Percentiles rank a stretch among this genome's conserved stretches.
Conservation (phyloP, 2,113 vertebrate species). For the Diadophis punctatus region DNA sequence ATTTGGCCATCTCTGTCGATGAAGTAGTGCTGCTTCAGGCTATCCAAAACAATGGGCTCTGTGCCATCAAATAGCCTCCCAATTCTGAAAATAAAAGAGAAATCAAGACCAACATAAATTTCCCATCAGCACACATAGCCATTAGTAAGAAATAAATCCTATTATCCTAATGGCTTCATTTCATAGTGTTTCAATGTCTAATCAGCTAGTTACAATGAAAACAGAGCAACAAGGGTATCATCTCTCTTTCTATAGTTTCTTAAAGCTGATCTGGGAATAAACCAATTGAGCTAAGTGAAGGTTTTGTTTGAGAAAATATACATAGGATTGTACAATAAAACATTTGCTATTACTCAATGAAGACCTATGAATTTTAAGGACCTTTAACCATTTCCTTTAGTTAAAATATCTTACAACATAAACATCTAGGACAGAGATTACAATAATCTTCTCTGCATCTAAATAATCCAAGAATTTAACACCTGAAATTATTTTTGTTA, state of each 20-base stretch:
- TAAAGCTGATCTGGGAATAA: not conserved
- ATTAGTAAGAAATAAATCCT: conserved; percentile 1
- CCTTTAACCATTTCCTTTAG: fast-evolving
- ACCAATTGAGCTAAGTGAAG: not conserved
- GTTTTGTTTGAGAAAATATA: not conserved
- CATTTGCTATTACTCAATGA: not conserved
- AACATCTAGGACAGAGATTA: not conserved
- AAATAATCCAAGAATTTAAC: not conserved
- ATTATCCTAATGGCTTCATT: not conserved
- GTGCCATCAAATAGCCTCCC: conserved; percentile 98
- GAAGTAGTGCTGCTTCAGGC: conserved; percentile 99
- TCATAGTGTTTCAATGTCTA: not conserved
- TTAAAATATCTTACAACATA: not conserved
- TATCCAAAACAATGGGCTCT: conserved; percentile 98
- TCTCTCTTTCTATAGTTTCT: not conserved
- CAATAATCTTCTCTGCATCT: not conserved
- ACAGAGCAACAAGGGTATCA: not conserved
- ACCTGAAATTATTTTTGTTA: not conserved
- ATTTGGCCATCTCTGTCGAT: conserved; percentile 99
- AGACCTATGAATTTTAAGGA: not conserved
- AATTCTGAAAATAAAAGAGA: conserved; percentile 78
- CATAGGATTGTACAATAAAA: not conserved
- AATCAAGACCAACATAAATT: conserved; percentile 47
- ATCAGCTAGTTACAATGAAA: not conserved
- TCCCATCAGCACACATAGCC: conserved; percentile 8